Percentiles rank a stretch among this genome's conserved stretches.
These are phyloP conservation scores for Urocitellus parryii DNA, from an alignment of 2,113 vertebrate genomes.

Conservation along the genomic window DNA sequence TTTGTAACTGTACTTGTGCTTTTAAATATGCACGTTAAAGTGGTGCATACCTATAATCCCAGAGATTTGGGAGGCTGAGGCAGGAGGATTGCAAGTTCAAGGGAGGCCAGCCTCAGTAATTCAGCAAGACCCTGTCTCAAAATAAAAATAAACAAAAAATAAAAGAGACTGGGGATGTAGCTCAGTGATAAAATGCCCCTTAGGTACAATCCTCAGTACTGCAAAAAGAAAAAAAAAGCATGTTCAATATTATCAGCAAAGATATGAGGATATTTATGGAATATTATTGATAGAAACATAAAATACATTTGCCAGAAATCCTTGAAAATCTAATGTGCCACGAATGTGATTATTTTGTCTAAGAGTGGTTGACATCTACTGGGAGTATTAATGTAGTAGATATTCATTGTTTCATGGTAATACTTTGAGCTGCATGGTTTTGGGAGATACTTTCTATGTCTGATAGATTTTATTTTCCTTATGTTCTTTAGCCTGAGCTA, in stretches of 20 bases:
- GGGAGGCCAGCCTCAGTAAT: no score
- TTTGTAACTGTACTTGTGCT: background rate
- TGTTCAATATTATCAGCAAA: background rate
- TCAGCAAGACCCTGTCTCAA: no score
- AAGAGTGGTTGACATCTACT: background rate
- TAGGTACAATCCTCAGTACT: no score
- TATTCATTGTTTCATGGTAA: background rate
- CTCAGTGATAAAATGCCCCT: no score
- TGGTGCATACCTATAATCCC: no score
- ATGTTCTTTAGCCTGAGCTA: background rate
- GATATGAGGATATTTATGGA: background rate
- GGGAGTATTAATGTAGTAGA: background rate
- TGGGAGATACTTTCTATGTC: background rate
- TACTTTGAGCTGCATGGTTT: background rate
- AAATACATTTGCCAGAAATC: background rate
- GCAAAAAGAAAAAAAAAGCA: background rate
- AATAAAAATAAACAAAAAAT: no score
- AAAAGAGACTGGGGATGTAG: no score
- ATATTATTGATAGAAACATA: conserved; percentile 3
- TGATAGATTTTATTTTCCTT: conserved; percentile 35
- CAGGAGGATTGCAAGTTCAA: no score
- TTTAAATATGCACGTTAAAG: conserved; percentile 20
- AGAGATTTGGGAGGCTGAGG: no score
- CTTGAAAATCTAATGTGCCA: background rate
- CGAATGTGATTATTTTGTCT: background rate